Evolutionary conservation across 2,797 vertebrate genomes (phyloP), one percentile per base, ranked within the genome.

Genomic region (Sebastes itinus): DNA sequence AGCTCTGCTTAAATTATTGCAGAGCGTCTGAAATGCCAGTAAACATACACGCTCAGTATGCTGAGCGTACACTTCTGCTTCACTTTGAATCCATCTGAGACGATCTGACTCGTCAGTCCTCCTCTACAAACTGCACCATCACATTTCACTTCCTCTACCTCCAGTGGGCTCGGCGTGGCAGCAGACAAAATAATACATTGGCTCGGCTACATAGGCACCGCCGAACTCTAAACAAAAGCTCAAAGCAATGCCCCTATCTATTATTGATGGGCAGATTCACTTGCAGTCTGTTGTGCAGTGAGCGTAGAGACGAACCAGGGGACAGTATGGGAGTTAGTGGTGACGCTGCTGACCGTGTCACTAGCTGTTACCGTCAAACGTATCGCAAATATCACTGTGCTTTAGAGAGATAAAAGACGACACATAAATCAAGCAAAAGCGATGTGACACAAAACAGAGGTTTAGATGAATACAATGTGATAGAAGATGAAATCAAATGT

Each of bases 221-320:
- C 68, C 71, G 81, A 86, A 89, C 77, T 82, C 81, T 78, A 84
- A 91, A 91, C 88, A 87, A 81, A 87, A 85, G 82, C 86, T 88
- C 88, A 87, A 88, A 90, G 85, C 84, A 20, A 71, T 11, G 56
- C 78, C 70, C 62, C 67, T 52, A 89, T 94, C 83, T 82, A 89
- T 91, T 91, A 92, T 91, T 91, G 88, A 94, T 88, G 82, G 78
- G 65, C 74, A 63, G 82, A 82, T 84, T 82, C 89, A 70, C 87
- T 87, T 42, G 70, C 81, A 78, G 73, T 75, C 73, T 84, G 81
- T 22, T 76, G 83, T 82, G 83, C 78, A 65, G 75, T 28, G 78
- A 81, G 75, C 65, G 75, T 27, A 38, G 75, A 84, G 77, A 86
- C 85, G 86, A 82, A 84, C 68, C 68, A 42, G 63, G 49, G 38